These are phyloP conservation scores for Chirona hameri DNA, from an alignment of 2,888 invertebrate genomes.

Conservation along the genomic window DNA sequence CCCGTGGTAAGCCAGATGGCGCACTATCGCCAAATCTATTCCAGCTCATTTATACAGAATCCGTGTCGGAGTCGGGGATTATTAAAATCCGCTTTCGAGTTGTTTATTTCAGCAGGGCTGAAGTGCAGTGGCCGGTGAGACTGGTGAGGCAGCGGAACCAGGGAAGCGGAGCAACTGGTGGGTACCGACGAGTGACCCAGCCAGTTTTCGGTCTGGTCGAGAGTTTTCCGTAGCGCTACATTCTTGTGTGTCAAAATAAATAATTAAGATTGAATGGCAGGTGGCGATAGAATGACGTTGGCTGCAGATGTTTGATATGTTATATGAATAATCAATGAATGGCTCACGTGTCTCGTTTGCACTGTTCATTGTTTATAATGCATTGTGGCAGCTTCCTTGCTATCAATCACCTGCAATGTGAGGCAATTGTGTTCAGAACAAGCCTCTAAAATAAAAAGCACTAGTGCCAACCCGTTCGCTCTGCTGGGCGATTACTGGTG, in stretches of 20 bases:
- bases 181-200: neutral
- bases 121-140: neutral
- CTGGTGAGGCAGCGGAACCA: neutral
- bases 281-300: too few species aligned
- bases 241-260: too few species aligned
- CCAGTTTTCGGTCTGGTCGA: neutral
- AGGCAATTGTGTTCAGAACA: too few species aligned
- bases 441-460: too few species aligned
- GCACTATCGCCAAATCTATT: slow-evolving; percentile 4
- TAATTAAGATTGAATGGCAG: neutral
- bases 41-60: slow-evolving; percentile 2
- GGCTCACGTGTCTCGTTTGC: too few species aligned
- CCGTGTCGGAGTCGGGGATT: neutral
- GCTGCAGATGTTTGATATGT: too few species aligned
- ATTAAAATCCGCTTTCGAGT: neutral
- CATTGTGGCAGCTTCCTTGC: too few species aligned
- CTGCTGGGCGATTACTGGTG: too few species aligned
- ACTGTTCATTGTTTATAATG: too few species aligned
- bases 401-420: too few species aligned
- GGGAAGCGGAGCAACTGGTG: neutral
- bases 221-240: neutral
- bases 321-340: too few species aligned
- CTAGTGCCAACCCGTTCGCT: too few species aligned
- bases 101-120: neutral
- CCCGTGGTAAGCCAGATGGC: neutral